phyloP scores from a whole-genome alignment of 2,888 invertebrate species.

The Eulithis prunata region DNA sequence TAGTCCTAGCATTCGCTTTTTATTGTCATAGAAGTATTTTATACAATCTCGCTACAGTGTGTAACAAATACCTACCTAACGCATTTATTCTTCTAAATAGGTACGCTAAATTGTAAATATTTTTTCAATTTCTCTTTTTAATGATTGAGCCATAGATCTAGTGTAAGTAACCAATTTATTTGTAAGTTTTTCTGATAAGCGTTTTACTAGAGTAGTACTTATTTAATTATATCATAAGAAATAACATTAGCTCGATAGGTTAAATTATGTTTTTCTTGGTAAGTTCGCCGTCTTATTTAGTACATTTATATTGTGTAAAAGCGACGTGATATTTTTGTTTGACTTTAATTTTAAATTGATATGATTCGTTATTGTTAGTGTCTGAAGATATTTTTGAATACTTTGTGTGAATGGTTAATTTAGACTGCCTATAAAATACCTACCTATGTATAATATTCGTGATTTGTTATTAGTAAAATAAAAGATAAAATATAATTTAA shows the following conservation, averaged over 20 bases:
- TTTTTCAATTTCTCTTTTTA: background rate
- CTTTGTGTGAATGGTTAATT: constrained; percentile 13
- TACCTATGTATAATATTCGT: constrained; percentile 25
- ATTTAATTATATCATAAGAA: constrained; percentile 7
- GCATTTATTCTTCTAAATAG: background rate
- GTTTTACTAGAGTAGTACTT: constrained; percentile 14
- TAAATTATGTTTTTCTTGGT: background rate
- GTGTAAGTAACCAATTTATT: constrained; percentile 5
- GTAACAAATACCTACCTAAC: background rate
- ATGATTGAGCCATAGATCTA: constrained; percentile 10
- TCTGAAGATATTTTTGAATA: constrained; percentile 9
- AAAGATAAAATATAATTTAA: constrained; percentile 50
- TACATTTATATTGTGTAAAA: constrained; percentile 13
- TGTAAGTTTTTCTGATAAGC: constrained; percentile 5
- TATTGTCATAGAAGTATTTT: constrained; percentile 6
- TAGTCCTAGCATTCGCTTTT: constrained; percentile 12
- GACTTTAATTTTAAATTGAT: constrained; percentile 22
- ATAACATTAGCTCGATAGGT: background rate
- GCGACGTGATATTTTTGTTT: constrained; percentile 28
- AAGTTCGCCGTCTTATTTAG: constrained; percentile 22
- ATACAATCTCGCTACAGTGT: background rate
- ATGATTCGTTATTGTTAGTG: constrained; percentile 17
- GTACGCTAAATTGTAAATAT: constrained; percentile 1
- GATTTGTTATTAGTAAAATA: constrained; percentile 51
- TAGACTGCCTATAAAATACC: constrained; percentile 2